Percentiles rank a stretch among this genome's conserved stretches.
Conservation (phyloP, 2,113 vertebrate species). For the Desmodus rotundus region DNA sequence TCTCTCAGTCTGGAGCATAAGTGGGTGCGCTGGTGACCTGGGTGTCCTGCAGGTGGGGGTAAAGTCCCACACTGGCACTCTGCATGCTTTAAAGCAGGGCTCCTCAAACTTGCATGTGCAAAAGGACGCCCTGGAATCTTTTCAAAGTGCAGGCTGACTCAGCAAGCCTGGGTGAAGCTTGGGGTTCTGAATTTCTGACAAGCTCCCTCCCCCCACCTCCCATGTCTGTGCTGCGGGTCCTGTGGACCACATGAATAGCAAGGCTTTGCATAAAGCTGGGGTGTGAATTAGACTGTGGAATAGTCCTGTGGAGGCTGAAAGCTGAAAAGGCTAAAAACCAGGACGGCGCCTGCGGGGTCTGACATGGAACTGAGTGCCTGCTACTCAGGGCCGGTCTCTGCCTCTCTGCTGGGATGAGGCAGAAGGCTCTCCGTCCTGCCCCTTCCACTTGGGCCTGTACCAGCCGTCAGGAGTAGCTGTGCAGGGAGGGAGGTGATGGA, state of each 20-base stretch:
- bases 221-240: accelerated
- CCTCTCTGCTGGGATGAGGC: not conserved
- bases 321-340: not conserved
- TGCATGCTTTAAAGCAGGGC: not conserved
- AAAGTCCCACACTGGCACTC: not conserved
- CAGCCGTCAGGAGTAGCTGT: not conserved
- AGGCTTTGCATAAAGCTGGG: accelerated
- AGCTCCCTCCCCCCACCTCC: no score
- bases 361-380: not conserved
- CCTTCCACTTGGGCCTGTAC: not conserved
- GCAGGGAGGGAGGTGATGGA: no score
- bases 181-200: not conserved
- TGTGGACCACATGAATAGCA: not conserved
- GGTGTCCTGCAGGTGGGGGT: not conserved
- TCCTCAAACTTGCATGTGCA: not conserved
- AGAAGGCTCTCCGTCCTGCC: not conserved
- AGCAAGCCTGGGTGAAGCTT: not conserved
- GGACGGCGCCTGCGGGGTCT: not conserved
- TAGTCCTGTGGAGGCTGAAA: not conserved
- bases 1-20: not conserved
- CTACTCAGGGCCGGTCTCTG: not conserved
- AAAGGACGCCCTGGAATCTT: not conserved
- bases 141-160: not conserved
- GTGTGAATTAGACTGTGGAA: accelerated
- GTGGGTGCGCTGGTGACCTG: not conserved